phyloP scores from a whole-genome alignment of 2,113 vertebrate species.

The Amphiprion ocellaris region DNA sequence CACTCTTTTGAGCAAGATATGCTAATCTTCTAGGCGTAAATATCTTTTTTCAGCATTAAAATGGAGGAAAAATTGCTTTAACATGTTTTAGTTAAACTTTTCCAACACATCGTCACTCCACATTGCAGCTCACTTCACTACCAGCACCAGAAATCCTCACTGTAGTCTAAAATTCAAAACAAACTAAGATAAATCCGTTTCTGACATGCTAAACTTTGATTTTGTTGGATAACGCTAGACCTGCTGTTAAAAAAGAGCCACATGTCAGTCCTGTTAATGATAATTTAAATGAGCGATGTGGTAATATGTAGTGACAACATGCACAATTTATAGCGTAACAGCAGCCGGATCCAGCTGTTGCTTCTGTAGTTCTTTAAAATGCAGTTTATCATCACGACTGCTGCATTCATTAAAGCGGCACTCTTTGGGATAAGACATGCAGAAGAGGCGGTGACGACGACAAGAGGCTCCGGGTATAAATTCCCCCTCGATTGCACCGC shows the following conservation, averaged over 20 bases:
- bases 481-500: conserved; percentile 44
- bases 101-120: neutral
- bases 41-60: too few relatives aligned
- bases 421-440: conserved; percentile 13
- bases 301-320: conserved; percentile 7
- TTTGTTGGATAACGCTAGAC: neutral
- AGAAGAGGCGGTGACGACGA: conserved; percentile 29
- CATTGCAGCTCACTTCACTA: neutral
- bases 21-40: neutral
- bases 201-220: neutral
- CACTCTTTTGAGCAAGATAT: neutral
- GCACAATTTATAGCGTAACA: conserved; percentile 15
- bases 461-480: conserved; percentile 48
- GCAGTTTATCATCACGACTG: conserved; percentile 32
- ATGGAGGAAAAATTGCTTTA: too few relatives aligned
- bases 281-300: neutral
- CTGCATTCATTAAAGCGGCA: conserved; percentile 26
- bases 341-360: conserved; percentile 25
- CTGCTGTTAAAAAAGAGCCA: neutral
- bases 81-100: neutral
- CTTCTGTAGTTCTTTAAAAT: conserved; percentile 27
- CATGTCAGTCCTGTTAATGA: neutral
- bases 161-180: neutral
- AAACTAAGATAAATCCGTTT: too few relatives aligned
- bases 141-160: neutral